Percentiles rank a stretch among this genome's conserved stretches.
phyloP scores from a whole-genome alignment of 2,888 invertebrate species.

The Tipula confusa region DNA sequence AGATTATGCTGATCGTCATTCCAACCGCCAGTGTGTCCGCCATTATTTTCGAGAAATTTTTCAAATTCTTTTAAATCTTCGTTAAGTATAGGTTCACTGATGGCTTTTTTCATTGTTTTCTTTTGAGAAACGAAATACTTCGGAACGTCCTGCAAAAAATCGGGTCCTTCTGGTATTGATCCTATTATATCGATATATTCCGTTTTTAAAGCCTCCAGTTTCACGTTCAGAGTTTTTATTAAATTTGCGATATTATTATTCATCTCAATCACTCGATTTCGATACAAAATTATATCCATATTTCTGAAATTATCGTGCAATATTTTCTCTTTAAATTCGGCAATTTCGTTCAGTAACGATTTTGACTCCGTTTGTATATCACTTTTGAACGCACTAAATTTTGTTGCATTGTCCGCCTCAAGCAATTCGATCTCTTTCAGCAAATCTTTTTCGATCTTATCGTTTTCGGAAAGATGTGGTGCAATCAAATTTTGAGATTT shows the following conservation, averaged over 20 bases:
- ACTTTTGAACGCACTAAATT: neutral
- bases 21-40: constrained; percentile 57
- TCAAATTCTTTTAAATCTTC: constrained; percentile 54
- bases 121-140: neutral
- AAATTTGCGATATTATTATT: constrained; percentile 20
- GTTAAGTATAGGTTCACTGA: constrained; percentile 28
- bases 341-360: neutral
- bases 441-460: constrained; percentile 27
- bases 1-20: constrained; percentile 54
- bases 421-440: constrained; percentile 12
- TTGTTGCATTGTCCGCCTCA: neutral
- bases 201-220: neutral
- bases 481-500: constrained; percentile 40
- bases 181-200: neutral
- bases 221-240: neutral
- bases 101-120: neutral
- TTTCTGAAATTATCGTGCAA: neutral
- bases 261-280: neutral
- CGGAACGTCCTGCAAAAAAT: constrained; percentile 14
- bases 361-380: neutral
- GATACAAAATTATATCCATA: neutral
- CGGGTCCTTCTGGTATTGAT: neutral
- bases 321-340: neutral
- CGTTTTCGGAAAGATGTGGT: neutral
- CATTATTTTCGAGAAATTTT: constrained; percentile 52